Evolutionary conservation across 2,113 vertebrate genomes (phyloP), one percentile per base, ranked within the genome.

Genomic region (Hiodon alosoides): DNA sequence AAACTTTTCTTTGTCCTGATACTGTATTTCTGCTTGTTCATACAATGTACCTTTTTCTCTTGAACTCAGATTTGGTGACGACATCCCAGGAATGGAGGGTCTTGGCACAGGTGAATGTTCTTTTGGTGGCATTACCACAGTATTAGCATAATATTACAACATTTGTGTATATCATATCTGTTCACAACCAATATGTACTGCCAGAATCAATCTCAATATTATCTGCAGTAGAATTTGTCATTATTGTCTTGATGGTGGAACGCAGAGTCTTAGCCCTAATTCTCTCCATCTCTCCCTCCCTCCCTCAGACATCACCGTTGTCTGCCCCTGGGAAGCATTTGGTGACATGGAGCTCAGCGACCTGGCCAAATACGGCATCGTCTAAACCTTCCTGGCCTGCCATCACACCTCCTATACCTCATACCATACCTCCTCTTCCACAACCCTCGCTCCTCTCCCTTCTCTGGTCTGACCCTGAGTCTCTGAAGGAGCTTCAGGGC

Each of bases 261-360:
- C 31, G 31, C 31, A 31, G 31, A 31, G 31, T 31, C 31, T 31
- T 31, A 31, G 31, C 31, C 31, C 31, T 31, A 31, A 31, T 31
- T 31, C 31, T 31, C 31, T 31, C 31, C 31, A 31, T 31, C 31
- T 55, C 2, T 4, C 52, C 73, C 51, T 74, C 59, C 48, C 71
- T 71, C 54, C 73, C 62, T 5, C 88, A 95, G 97, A 99, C 82
- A 95, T 98, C 92, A 96, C 96, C 0, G 97, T 99, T 82, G 96
- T 99, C 79, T 99, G 96, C 82, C 97, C 97, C 31, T 99, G 97
- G 97, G 96, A 99, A 79, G 97, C 96, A 78, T 99, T 98, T 78
- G 98, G 93, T 74, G 96, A 98, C 87, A 92, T 98, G 94, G 96
- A 99, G 88, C 94, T 99, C 82, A 95, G 96, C 55, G 96, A 98